Evolutionary conservation across 2,888 invertebrate genomes (phyloP), one percentile per base, ranked within the genome.

Genomic region (Silvanus unidentatus): DNA sequence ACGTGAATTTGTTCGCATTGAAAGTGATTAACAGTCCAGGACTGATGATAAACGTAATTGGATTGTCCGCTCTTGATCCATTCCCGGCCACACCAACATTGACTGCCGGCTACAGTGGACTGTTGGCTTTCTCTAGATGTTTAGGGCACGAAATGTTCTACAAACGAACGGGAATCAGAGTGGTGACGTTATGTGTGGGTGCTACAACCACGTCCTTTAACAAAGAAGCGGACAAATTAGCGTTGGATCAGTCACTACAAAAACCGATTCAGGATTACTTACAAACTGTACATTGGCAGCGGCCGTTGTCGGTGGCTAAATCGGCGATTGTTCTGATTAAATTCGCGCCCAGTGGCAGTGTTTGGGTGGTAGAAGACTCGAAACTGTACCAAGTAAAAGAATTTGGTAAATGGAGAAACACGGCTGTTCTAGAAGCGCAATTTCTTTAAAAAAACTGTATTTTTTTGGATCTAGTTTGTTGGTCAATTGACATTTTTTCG

Each of bases 1-100:
- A 47, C 16, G 38, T 48, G 8, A 45, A 48, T 39, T 41, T 45
- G 32, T 13, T 75, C 55, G 66, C 72, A 11, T 68, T 62, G 48
- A 68, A 73, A 54, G 66, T 66, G 9, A 63, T 66, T 3, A 71
- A 70, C 3, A 55, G 57, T 32, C 77, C 77, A 1, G 77, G 77
- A 10, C 68, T 73, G 9, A 69, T 78, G 43, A 66, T 79, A 8
- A 78, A 78, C 56, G 63, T 76, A 30, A 67, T 76, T 6, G 76
- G 77, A 12, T 63, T 73, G 11, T 68, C 71, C 42, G 77, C 77
- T 2, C 57, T 74, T 27, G 65, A 66, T 42, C 62, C 71, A 0
- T 60, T 70, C 44, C 65, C 73, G 2, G 65, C 71, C 10, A 62
- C 70, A 16, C 76, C 76, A 1, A 66, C 73, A 13, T 71, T 75